phyloP scores from a whole-genome alignment of 2,888 invertebrate genomes.

The Digitonthophagus gazella region DNA sequence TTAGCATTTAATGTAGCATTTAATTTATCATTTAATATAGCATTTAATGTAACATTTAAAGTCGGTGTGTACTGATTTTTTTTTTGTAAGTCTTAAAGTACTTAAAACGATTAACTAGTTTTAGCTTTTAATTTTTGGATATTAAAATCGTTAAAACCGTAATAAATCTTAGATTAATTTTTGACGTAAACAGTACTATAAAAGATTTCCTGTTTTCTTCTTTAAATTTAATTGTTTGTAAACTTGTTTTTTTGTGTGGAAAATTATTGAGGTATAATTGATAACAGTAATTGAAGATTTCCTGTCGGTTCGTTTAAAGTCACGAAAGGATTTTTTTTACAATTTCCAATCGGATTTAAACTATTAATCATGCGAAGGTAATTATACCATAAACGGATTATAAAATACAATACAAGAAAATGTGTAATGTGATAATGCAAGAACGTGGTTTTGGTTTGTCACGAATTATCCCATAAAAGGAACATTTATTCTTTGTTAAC shows the following conservation, averaged over 20 bases:
- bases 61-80: too few relatives aligned
- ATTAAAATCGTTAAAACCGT: background rate
- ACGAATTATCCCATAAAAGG: background rate
- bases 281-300: background rate
- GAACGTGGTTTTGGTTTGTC: too few relatives aligned
- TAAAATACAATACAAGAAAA: background rate
- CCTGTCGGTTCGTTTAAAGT: background rate
- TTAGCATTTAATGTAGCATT: background rate
- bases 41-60: too few relatives aligned
- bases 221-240: background rate
- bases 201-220: background rate
- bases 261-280: too few relatives aligned
- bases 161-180: background rate
- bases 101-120: too few relatives aligned
- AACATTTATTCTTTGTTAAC: background rate
- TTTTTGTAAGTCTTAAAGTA: too few relatives aligned
- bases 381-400: background rate
- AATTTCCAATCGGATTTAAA: background rate
- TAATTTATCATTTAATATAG: too few relatives aligned
- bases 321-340: background rate
- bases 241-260: background rate
- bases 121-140: too few relatives aligned
- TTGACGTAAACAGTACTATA: background rate
- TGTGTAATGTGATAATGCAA: too few relatives aligned
- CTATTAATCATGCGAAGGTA: background rate